phyloP scores from a whole-genome alignment of 2,113 vertebrate genomes.

The Albula goreensis region DNA sequence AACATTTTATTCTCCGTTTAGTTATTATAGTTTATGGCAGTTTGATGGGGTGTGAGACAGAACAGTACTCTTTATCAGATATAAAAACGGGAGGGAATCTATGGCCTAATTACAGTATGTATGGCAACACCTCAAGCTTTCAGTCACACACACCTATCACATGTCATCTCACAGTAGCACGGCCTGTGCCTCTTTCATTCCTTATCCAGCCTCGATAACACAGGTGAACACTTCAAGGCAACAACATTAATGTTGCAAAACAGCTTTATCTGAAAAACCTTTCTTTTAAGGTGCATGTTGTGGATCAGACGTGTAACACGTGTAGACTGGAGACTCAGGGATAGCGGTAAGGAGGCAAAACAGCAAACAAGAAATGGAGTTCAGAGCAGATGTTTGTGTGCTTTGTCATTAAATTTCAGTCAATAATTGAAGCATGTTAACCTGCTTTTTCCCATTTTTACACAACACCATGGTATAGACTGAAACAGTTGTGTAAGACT shows the following conservation, averaged over 20 bases:
- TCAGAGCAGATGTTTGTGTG: background rate
- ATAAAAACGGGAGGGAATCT: background rate
- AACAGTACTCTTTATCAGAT: background rate
- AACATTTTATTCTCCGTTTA: background rate
- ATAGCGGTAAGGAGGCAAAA: background rate
- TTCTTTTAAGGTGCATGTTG: background rate
- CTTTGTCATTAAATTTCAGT: background rate
- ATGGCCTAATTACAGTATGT: background rate
- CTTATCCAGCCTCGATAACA: background rate
- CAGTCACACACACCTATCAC: background rate
- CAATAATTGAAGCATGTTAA: background rate
- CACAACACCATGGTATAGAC: background rate
- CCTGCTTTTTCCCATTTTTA: background rate
- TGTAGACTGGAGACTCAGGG: background rate
- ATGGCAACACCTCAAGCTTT: background rate
- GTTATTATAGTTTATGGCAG: background rate
- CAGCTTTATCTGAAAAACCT: background rate
- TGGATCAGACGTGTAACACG: background rate
- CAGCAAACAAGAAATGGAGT: background rate
- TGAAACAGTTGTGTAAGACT: background rate
- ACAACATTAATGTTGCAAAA: background rate
- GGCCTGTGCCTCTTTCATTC: background rate
- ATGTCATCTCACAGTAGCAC: background rate
- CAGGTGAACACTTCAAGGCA: background rate
- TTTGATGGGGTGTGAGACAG: background rate